Conservation (phyloP, 1,140 invertebrate species). For the Pogonognathellus flavescens region DNA sequence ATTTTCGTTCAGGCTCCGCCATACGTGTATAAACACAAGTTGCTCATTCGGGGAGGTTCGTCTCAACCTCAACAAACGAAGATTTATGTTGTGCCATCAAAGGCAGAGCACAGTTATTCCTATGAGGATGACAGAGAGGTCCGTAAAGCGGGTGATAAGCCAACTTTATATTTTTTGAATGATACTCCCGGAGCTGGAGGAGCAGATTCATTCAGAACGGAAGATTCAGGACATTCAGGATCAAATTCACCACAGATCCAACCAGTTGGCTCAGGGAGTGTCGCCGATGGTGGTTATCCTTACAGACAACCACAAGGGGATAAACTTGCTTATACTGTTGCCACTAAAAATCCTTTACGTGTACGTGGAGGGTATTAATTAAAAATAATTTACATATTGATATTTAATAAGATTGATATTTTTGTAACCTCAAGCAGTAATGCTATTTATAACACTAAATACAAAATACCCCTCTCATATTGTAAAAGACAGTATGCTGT, state of each 20-base stretch:
- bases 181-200: neutral
- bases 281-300: neutral
- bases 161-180: conserved; percentile 32
- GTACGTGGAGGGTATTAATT: neutral
- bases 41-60: neutral
- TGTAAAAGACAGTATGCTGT: no score
- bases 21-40: conserved; percentile 15
- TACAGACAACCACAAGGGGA: neutral
- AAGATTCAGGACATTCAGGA: neutral
- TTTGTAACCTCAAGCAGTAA: no score
- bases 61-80: conserved; percentile 11
- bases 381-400: no score
- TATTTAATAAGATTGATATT: no score
- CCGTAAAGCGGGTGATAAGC: neutral
- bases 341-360: neutral
- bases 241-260: neutral
- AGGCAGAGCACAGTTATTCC: neutral
- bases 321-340: neutral
- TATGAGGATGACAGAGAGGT: neutral
- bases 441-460: no score
- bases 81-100: conserved; percentile 21
- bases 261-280: neutral
- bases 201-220: neutral
- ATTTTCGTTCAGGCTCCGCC: conserved; percentile 34
- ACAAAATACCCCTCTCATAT: no score